A percentile compares a stretch with the other conserved stretches of the same genome.
Conservation (phyloP, 2,113 vertebrate species). For the Syrmaticus mikado region DNA sequence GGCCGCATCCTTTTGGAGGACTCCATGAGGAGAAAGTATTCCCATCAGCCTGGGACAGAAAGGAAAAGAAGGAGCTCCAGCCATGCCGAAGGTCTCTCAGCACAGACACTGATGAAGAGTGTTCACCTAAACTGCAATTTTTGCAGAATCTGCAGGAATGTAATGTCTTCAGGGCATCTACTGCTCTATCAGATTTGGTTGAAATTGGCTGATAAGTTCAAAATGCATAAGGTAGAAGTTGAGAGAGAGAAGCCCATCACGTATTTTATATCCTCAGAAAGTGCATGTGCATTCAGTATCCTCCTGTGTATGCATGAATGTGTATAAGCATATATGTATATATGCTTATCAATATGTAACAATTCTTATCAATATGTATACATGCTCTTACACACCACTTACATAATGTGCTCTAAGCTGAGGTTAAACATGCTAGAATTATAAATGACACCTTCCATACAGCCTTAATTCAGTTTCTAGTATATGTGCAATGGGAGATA, state of each 20-base stretch:
- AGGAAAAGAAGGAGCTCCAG: background rate
- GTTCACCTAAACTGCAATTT: background rate
- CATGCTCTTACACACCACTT: background rate
- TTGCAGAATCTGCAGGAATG: background rate
- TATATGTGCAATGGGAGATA: background rate
- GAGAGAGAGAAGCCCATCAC: background rate
- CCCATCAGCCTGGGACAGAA: background rate
- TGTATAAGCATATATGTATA: background rate
- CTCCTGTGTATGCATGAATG: no score
- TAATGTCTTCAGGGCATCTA: background rate
- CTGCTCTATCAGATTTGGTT: background rate
- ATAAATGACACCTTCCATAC: background rate
- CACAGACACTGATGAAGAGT: background rate
- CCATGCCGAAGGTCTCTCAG: background rate
- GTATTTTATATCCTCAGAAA: background rate
- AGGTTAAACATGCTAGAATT: background rate
- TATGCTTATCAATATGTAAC: background rate
- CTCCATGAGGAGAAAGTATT: background rate
- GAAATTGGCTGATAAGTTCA: background rate
- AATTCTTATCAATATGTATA: background rate
- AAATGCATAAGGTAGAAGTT: background rate
- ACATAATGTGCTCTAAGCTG: background rate
- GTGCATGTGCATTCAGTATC: background rate
- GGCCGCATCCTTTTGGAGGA: background rate
- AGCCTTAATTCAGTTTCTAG: background rate